Conservation (phyloP, 2,888 invertebrate species). For the Aethes cnicana region DNA sequence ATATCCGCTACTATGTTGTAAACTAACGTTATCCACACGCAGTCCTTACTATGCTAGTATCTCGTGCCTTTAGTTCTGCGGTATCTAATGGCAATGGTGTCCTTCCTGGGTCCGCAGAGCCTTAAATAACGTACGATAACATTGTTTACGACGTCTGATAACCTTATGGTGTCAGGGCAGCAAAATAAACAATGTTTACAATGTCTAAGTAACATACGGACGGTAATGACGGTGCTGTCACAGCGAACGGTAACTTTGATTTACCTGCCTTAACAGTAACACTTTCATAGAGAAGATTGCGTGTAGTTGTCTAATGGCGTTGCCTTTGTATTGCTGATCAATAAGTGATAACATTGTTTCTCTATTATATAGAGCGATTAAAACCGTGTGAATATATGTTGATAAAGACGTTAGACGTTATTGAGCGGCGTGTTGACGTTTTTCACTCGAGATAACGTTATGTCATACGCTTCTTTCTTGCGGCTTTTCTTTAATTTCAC, state of each 20-base stretch:
- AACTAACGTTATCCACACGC: too few relatives aligned
- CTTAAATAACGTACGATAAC: slow-evolving; percentile 4
- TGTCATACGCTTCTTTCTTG: slow-evolving; percentile 2
- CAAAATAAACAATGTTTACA: slow-evolving; percentile 1
- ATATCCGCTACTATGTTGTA: too few relatives aligned
- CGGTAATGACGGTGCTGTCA: slow-evolving; percentile 1
- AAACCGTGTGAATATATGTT: slow-evolving; percentile 24
- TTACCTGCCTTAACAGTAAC: slow-evolving; percentile 3
- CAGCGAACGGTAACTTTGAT: too few relatives aligned
- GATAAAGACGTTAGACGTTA: slow-evolving; percentile 23
- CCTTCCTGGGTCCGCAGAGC: slow-evolving; percentile 7
- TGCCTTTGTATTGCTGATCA: slow-evolving; percentile 23
- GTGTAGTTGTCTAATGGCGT: slow-evolving; percentile 29
- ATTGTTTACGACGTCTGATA: slow-evolving; percentile 17
- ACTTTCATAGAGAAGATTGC: slow-evolving; percentile 18
- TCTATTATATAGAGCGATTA: slow-evolving; percentile 28
- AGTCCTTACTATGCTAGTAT: too few relatives aligned
- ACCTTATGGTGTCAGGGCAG: background rate
- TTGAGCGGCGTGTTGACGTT: slow-evolving; percentile 14
- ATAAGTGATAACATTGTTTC: slow-evolving; percentile 25
- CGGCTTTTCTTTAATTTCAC: background rate
- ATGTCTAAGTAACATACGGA: too few relatives aligned
- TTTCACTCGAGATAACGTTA: slow-evolving; percentile 13
- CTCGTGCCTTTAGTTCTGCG: background rate
- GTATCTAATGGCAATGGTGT: background rate